Evolutionary conservation across 2,113 vertebrate species (phyloP), one percentile per base, ranked within the genome.

Genomic region (Hystrix brachyura): DNA sequence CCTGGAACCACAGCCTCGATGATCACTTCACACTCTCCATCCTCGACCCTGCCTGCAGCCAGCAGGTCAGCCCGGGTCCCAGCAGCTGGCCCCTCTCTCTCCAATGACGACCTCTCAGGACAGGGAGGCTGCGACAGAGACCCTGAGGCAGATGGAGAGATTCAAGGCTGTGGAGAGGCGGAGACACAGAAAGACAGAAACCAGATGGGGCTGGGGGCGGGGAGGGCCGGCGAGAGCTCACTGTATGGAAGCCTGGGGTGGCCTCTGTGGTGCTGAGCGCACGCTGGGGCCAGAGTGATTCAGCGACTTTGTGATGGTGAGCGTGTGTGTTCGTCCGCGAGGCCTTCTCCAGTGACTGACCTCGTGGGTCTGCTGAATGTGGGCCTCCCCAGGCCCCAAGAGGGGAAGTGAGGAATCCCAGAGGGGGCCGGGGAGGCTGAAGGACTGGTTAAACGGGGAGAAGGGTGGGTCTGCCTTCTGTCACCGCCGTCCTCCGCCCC

Each of bases 61-160:
- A 46, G 81, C 82, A 51, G 87, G 87, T 83, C 95, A 94, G 67
- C 87, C 64, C 62, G 53, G 91, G 69, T 59, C 82, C 43, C 48
- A 10, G 79, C 78, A 57, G 65, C 93, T 60, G 90, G 64, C 74
- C 78, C 55, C 27, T 72, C 51, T 83, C 81, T 72, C 51, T 83
- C 81, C 51, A 43, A 48, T 96, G 97, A 97, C 97, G 97, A 96
- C 85, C 85, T 67, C 72, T 86, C 72, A 46, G 94, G 94, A 94
- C 97, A 76, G 76, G 95, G 92, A 94, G 95, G 76, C 87, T 88
- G 85, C 67, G 8, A 92, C 94, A 91, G 91, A 93, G 96, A 96
- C 95, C 96, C 91, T 23, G 87, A 78, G 94, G 94, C 96, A 97
- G 94, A 94, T 81, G 97, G 96, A 94, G 59, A 87, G 91, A 94